Conservation (phyloP, 2,797 vertebrate genomes). For the Enteromius viviparus region DNA sequence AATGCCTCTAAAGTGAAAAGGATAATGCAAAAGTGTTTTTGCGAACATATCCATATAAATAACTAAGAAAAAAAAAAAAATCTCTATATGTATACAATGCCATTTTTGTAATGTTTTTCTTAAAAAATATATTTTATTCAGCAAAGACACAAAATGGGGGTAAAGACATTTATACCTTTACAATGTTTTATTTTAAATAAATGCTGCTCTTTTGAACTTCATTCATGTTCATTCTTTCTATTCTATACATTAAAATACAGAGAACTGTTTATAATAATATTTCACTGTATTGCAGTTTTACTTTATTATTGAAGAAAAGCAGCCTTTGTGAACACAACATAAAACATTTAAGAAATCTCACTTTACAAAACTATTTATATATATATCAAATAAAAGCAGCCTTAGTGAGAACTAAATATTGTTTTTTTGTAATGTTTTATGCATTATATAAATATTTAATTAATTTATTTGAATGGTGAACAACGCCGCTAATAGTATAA, state of each 20-base stretch:
- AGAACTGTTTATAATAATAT: neutral
- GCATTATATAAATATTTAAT: neutral
- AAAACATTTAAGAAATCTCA: neutral
- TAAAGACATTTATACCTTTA: neutral
- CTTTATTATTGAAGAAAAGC: neutral
- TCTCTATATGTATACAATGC: neutral
- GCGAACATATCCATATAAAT: neutral
- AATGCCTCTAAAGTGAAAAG: neutral
- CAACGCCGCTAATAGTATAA: neutral
- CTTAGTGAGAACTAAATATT: too few species aligned
- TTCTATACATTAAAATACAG: neutral
- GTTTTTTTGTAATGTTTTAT: neutral
- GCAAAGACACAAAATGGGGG: neutral
- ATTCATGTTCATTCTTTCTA: neutral
- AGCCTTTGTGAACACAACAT: neutral
- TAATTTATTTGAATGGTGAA: neutral
- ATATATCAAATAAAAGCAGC: too few species aligned
- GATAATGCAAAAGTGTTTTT: neutral
- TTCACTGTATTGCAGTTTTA: neutral
- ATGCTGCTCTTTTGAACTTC: neutral
- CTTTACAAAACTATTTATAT: too few species aligned
- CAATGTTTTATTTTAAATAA: neutral
- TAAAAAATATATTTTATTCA: neutral
- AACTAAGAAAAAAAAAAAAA: neutral
- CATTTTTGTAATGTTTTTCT: neutral